Conservation (phyloP, 2,797 vertebrate genomes). For the Sandelia bainsii region DNA sequence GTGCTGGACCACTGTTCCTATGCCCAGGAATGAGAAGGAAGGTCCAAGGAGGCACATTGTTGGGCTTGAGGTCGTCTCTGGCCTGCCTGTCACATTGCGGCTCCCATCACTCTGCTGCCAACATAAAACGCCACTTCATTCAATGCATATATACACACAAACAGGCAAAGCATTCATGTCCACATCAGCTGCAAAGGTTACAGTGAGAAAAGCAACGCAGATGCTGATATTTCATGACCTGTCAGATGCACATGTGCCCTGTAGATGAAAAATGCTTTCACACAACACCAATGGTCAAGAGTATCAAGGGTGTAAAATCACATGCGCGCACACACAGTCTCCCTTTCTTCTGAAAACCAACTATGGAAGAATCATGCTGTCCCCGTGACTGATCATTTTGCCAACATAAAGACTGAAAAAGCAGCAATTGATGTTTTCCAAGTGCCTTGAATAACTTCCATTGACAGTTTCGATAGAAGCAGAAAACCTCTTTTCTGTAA, state of each 20-base stretch:
- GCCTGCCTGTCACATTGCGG: constrained; percentile 60
- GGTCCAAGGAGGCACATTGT: constrained; percentile 65
- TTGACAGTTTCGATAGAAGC: constrained; percentile 67
- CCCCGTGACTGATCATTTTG: constrained; percentile 50
- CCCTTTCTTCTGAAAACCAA: constrained; percentile 53
- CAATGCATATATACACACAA: constrained; percentile 42
- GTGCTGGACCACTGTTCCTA: constrained; percentile 25
- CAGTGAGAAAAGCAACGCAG: constrained; percentile 35
- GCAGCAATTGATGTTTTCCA: constrained; percentile 64
- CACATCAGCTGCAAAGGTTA: constrained; percentile 47
- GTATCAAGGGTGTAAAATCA: constrained; percentile 31
- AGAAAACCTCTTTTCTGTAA: constrained; percentile 72
- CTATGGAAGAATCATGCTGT: constrained; percentile 50
- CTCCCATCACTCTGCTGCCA: constrained; percentile 53
- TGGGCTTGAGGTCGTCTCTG: constrained; percentile 47
- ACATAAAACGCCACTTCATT: constrained; percentile 62
- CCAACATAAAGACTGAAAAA: constrained; percentile 67
- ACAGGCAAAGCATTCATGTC: constrained; percentile 42
- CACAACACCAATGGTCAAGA: constrained; percentile 29
- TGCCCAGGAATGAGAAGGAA: constrained; percentile 58
- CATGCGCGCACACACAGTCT: constrained; percentile 25
- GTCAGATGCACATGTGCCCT: constrained; percentile 49
- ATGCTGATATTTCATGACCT: constrained; percentile 57
- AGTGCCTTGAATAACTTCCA: constrained; percentile 71
- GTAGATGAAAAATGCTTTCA: constrained; percentile 46